Evolutionary conservation across 2,888 invertebrate genomes (phyloP).

Genomic region (Sarcophaga caerulescens): DNA sequence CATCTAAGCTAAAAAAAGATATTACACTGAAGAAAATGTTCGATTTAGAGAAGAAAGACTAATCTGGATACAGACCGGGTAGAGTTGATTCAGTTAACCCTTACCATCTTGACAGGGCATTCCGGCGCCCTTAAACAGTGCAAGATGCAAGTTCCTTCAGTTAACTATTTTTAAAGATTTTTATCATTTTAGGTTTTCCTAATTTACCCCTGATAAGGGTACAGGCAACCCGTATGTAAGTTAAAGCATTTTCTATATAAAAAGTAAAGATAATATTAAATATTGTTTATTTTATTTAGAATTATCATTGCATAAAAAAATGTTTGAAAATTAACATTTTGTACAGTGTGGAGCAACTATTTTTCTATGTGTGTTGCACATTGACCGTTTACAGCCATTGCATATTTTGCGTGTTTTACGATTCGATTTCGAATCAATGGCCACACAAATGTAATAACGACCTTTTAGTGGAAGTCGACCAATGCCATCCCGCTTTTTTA

Average conservation of each 20-base stretch:
- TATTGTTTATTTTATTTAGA: not conserved
- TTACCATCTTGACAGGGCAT: too few species aligned
- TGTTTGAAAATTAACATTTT: not conserved
- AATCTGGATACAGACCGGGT: too few species aligned
- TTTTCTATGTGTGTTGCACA: too few species aligned
- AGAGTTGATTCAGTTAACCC: too few species aligned
- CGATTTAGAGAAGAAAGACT: too few species aligned
- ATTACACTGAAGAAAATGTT: too few species aligned
- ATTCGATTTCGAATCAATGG: constrained; percentile 10
- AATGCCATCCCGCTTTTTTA: not conserved
- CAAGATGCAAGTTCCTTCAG: constrained; percentile 4
- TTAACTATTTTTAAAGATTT: not conserved
- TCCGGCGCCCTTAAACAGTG: not conserved
- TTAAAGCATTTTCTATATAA: not conserved
- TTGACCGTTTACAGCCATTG: too few species aligned
- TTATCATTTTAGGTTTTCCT: not conserved
- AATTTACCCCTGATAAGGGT: constrained; percentile 2
- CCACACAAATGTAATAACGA: constrained; percentile 3
- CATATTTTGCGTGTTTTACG: not conserved
- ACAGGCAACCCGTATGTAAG: not conserved
- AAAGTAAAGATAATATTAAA: not conserved
- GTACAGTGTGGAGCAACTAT: too few species aligned
- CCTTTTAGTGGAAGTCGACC: not conserved
- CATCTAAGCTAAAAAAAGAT: too few species aligned
- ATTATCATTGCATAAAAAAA: constrained; percentile 1